phyloP scores from a whole-genome alignment of 2,113 vertebrate genomes.

The Mystacornis crossleyi region DNA sequence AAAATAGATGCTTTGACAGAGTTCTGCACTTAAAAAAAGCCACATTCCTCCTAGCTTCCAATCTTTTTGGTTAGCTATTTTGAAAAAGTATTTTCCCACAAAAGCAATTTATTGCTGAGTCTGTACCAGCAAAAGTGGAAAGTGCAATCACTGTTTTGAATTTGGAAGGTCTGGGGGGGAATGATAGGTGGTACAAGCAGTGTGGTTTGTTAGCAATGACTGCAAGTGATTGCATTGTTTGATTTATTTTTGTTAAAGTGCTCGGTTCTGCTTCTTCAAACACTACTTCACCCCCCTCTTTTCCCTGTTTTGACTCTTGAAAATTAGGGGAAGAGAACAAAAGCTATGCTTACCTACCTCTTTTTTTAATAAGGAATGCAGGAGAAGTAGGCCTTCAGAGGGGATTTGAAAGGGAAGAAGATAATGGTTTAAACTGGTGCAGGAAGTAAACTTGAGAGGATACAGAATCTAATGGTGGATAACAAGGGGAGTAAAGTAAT shows the following conservation, averaged over 20 bases:
- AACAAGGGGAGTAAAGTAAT: neutral
- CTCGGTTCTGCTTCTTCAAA: neutral
- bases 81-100: neutral
- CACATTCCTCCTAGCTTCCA: neutral
- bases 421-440: neutral
- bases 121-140: neutral
- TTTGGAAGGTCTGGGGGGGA: neutral
- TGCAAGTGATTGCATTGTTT: neutral
- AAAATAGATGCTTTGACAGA: conserved; percentile 26
- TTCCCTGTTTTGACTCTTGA: neutral
- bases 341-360: neutral
- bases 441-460: neutral
- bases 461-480: neutral
- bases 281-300: neutral
- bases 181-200: neutral
- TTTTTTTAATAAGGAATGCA: neutral
- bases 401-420: neutral
- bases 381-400: neutral
- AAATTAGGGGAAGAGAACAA: neutral
- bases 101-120: neutral
- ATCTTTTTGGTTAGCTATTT: neutral
- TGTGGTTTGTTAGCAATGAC: neutral
- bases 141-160: neutral
- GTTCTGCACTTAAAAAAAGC: neutral
- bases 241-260: neutral